Conservation (phyloP, 1,140 invertebrate genomes). For the Teleopsis dalmanni region DNA sequence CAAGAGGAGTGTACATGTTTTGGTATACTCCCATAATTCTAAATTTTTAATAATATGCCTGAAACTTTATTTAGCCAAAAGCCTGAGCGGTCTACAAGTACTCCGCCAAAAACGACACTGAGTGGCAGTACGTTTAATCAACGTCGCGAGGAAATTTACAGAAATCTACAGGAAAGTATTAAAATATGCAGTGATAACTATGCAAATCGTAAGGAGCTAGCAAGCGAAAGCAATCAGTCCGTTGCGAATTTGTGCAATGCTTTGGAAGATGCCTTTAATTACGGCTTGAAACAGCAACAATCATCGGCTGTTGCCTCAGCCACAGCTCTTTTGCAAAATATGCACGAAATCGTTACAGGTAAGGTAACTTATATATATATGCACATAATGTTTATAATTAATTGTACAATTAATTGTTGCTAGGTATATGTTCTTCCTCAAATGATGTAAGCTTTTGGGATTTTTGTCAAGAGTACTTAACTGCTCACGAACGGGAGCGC, state of each 20-base stretch:
- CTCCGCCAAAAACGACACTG: background rate
- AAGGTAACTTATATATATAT: background rate
- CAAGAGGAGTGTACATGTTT: too few species aligned
- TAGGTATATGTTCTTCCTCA: background rate
- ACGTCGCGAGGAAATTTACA: constrained; percentile 34
- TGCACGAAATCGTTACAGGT: constrained; percentile 37
- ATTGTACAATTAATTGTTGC: too few species aligned
- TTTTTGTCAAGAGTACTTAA: constrained; percentile 58
- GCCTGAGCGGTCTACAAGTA: background rate
- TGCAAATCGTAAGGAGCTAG: constrained; percentile 69
- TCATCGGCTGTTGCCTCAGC: constrained; percentile 18
- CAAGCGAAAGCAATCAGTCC: constrained; percentile 66
- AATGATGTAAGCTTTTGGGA: constrained; percentile 49
- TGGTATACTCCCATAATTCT: background rate
- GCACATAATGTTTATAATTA: too few species aligned
- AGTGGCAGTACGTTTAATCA: constrained; percentile 28
- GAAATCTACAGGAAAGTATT: constrained; percentile 48
- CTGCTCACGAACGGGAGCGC: constrained; percentile 71
- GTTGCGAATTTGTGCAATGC: constrained; percentile 52
- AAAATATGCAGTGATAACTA: constrained; percentile 66
- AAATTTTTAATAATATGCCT: background rate
- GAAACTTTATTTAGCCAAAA: background rate
- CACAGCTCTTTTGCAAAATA: constrained; percentile 31
- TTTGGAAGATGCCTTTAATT: constrained; percentile 57
- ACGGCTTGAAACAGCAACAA: constrained; percentile 50